phyloP scores from a whole-genome alignment of 2,113 vertebrate species.

The Chamaea fasciata region DNA sequence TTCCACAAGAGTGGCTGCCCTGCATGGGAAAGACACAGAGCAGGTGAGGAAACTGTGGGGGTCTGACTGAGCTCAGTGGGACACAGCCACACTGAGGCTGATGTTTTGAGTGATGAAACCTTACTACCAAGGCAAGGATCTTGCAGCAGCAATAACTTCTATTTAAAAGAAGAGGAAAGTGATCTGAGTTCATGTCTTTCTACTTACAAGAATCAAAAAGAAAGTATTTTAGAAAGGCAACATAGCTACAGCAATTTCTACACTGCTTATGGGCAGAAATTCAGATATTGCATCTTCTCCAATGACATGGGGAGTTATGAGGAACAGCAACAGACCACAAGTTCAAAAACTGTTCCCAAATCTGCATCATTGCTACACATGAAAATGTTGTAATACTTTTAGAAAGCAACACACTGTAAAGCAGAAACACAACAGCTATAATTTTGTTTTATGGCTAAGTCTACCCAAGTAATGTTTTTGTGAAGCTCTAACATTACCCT shows the following conservation, averaged over 20 bases:
- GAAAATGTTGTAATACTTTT: background rate
- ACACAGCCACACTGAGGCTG: rapidly evolving
- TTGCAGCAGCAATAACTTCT: background rate
- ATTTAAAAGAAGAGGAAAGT: background rate
- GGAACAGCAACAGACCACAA: background rate
- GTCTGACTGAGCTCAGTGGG: background rate
- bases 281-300: background rate
- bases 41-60: background rate
- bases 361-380: background rate
- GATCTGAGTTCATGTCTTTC: background rate
- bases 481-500: background rate
- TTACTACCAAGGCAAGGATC: background rate
- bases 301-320: background rate
- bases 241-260: background rate
- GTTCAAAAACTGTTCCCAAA: background rate
- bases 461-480: background rate
- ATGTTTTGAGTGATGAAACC: background rate
- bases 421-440: background rate
- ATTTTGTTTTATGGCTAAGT: background rate
- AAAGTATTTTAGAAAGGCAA: background rate
- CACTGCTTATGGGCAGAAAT: background rate
- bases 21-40: background rate
- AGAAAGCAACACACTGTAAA: background rate
- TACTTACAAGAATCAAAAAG: background rate
- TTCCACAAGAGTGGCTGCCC: background rate